Conservation (phyloP, 2,113 vertebrate genomes). For the Emydura subglobosa region DNA sequence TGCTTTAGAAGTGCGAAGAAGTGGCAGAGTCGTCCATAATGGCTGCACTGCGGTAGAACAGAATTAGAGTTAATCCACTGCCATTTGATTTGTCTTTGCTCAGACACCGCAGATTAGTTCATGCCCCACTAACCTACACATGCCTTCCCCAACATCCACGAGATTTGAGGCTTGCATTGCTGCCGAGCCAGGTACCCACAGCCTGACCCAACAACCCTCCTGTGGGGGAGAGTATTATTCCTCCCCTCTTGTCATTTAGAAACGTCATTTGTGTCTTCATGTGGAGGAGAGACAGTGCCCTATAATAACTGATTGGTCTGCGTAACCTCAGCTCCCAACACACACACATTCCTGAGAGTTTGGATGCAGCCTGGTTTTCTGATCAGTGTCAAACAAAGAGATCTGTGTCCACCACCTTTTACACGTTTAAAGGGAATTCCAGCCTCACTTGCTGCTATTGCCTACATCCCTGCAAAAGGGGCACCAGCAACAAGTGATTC, state of each 20-base stretch:
- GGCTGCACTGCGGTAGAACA: neutral
- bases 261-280: neutral
- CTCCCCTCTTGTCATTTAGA: neutral
- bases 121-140: neutral
- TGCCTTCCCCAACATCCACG: neutral
- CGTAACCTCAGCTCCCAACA: neutral
- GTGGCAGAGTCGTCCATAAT: neutral
- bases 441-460: neutral
- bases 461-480: neutral
- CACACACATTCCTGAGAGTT: too few species aligned
- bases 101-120: neutral
- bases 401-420: neutral
- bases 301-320: conserved; percentile 1
- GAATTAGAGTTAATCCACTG: neutral
- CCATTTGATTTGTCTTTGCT: neutral
- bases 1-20: neutral
- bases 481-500: neutral
- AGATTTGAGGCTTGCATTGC: neutral
- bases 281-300: conserved; percentile 50
- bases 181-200: neutral
- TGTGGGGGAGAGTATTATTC: too few species aligned
- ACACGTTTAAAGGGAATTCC: neutral
- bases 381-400: neutral
- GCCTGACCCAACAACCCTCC: neutral
- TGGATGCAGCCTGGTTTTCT: neutral